These are phyloP conservation scores for Notodonta dromedarius DNA, from an alignment of 2,888 invertebrate genomes.

Conservation along the genomic window DNA sequence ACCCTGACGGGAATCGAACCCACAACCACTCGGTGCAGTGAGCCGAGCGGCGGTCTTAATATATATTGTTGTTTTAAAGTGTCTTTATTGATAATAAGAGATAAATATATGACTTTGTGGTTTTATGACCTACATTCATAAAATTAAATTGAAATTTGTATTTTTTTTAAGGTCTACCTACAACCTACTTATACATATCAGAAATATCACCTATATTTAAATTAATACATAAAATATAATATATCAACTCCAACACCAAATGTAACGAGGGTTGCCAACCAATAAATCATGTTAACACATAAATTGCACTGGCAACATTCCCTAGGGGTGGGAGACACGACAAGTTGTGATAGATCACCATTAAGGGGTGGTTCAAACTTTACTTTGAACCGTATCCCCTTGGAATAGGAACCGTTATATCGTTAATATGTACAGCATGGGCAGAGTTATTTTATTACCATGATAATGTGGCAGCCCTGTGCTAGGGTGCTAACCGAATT, in stretches of 20 bases:
- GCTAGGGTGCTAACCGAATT: conserved; percentile 69
- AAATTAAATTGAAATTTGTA: too few species aligned
- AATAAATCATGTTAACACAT: conserved; percentile 82
- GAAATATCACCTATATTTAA: background rate
- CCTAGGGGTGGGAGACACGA: conserved; percentile 61
- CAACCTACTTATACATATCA: too few species aligned
- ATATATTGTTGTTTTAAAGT: too few species aligned
- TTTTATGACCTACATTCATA: too few species aligned
- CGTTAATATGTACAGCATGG: conserved; percentile 61
- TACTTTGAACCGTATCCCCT: conserved; percentile 16
- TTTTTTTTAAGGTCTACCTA: too few species aligned
- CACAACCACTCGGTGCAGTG: too few species aligned
- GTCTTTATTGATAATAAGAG: too few species aligned
- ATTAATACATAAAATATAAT: conserved; percentile 25
- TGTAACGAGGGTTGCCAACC: conserved; percentile 55
- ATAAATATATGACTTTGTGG: too few species aligned
- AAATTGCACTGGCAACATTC: conserved; percentile 73
- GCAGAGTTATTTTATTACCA: conserved; percentile 63
- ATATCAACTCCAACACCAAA: conserved; percentile 36
- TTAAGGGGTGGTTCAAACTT: conserved; percentile 20
- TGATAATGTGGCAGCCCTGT: conserved; percentile 68
- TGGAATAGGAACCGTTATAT: conserved; percentile 9
- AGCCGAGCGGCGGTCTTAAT: too few species aligned
- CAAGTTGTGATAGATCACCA: conserved; percentile 66
- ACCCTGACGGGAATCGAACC: too few species aligned